Conservation (phyloP, 2,888 invertebrate species). For the Spisula solida region DNA sequence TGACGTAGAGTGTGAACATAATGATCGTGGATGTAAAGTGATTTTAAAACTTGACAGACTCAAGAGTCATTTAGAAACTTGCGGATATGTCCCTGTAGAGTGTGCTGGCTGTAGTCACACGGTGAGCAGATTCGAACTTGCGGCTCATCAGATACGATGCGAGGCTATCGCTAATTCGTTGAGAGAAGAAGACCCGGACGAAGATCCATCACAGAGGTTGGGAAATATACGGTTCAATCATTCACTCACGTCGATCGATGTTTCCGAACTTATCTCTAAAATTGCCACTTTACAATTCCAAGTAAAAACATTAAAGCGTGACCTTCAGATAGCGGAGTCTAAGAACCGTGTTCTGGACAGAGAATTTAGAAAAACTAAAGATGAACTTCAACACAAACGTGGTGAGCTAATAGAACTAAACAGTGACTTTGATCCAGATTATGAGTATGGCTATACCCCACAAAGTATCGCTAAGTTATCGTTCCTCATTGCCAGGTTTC, state of each 20-base stretch:
- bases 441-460: conserved; percentile 82
- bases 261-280: conserved; percentile 78
- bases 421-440: conserved; percentile 81
- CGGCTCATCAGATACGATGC: conserved; percentile 83
- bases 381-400: conserved; percentile 79
- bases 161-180: conserved; percentile 88
- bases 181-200: conserved; percentile 67
- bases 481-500: conserved; percentile 79
- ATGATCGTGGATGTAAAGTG: conserved; percentile 75
- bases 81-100: conserved; percentile 80
- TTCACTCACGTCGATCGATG: conserved; percentile 70
- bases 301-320: conserved; percentile 79
- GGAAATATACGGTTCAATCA: conserved; percentile 63
- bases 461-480: conserved; percentile 82
- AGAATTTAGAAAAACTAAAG: conserved; percentile 79
- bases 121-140: conserved; percentile 79
- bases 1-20: conserved; percentile 81
- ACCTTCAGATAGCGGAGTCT: conserved; percentile 82
- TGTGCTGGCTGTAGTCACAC: conserved; percentile 83
- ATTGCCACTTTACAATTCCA: conserved; percentile 83
- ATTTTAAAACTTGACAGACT: conserved; percentile 80
- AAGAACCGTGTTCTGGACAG: conserved; percentile 81
- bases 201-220: conserved; percentile 52
- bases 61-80: conserved; percentile 76
- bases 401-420: conserved; percentile 76